phyloP scores from a whole-genome alignment of 2,113 vertebrate species.

The Phrynosoma platyrhinos region DNA sequence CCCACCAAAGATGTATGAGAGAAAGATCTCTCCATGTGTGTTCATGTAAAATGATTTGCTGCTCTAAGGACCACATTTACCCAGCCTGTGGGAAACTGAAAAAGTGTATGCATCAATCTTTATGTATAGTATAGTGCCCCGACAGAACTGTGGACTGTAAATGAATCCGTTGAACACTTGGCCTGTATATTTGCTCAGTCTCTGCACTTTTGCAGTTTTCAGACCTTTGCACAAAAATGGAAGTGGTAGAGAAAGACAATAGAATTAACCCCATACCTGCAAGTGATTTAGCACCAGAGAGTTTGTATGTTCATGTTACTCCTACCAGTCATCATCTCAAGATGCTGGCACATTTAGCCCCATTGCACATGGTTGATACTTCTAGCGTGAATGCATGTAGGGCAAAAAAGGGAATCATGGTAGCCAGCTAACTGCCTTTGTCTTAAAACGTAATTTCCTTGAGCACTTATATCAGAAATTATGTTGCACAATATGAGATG shows the following conservation, averaged over 20 bases:
- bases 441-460: too few species aligned
- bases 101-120: not conserved
- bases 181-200: not conserved
- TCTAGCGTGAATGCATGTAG: not conserved
- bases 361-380: not conserved
- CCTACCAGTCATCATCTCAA: not conserved
- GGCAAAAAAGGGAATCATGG: too few species aligned
- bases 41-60: too few species aligned
- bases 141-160: too few species aligned
- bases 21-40: too few species aligned
- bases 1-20: too few species aligned
- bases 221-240: not conserved
- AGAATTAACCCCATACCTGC: not conserved
- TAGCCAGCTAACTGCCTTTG: too few species aligned
- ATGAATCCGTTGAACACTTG: not conserved
- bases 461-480: not conserved
- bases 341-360: not conserved
- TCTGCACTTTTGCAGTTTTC: not conserved
- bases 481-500: not conserved
- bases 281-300: not conserved
- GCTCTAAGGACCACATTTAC: too few species aligned
- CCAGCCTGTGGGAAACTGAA: not conserved
- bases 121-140: too few species aligned
- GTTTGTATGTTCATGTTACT: not conserved
- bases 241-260: not conserved